Percentiles rank a stretch among this genome's conserved stretches.
Conservation (phyloP, 2,113 vertebrate genomes). For the Melanocharis versteri region DNA sequence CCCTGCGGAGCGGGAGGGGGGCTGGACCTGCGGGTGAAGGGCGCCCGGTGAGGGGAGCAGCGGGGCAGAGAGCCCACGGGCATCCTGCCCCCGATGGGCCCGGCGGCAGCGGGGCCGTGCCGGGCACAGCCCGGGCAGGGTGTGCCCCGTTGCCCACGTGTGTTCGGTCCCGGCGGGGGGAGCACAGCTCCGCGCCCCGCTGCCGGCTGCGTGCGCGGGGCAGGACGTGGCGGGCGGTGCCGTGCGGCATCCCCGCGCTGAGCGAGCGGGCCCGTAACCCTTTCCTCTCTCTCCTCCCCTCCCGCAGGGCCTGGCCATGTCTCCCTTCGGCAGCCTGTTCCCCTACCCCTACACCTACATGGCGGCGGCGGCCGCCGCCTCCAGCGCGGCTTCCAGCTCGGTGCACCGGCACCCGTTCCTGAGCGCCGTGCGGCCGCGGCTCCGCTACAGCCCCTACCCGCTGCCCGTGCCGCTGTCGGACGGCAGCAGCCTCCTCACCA, state of each 20-base stretch:
- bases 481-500: constrained; percentile 83
- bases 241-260: background rate
- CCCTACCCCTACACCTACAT: constrained; percentile 97
- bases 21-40: background rate
- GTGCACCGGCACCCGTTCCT: constrained; percentile 92
- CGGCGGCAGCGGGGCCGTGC: background rate
- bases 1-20: background rate
- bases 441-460: constrained; percentile 95
- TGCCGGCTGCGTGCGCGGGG: background rate
- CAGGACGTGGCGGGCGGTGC: background rate
- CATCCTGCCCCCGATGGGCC: accelerated
- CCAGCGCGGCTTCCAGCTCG: constrained; percentile 80
- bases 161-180: background rate
- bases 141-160: accelerated
- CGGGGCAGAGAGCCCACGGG: background rate
- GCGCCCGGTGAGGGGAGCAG: background rate
- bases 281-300: background rate
- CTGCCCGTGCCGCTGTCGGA: constrained; percentile 87
- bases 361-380: constrained; percentile 86
- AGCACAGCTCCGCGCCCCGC: background rate
- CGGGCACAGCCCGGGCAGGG: background rate
- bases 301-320: constrained; percentile 91
- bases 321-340: constrained; percentile 92
- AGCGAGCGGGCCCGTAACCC: background rate
- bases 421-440: constrained; percentile 87